These are phyloP conservation scores for Pampusana beccarii DNA, from an alignment of 2,113 vertebrate genomes.

Conservation along the genomic window DNA sequence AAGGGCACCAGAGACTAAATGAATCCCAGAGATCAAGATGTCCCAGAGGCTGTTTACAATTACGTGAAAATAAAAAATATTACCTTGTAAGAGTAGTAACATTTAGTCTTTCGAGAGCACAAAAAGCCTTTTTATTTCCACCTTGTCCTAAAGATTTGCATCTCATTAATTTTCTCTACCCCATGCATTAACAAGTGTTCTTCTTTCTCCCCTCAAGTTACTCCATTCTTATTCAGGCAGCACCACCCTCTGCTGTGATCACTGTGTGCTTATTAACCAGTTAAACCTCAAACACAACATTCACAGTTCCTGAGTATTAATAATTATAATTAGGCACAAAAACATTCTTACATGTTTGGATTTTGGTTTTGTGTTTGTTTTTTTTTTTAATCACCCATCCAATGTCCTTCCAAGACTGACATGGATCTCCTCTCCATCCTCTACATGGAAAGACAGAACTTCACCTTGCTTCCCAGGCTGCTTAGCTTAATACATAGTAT, in stretches of 20 bases:
- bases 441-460: not conserved
- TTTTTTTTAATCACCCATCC: not conserved
- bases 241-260: not conserved
- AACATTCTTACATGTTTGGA: not conserved
- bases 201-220: not conserved
- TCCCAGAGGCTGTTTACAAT: not conserved
- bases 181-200: not conserved
- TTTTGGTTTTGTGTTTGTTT: too few species aligned
- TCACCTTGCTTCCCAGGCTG: not conserved
- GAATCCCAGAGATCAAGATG: not conserved
- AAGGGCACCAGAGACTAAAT: not conserved
- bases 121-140: not conserved
- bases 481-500: not conserved
- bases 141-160: not conserved
- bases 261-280: not conserved
- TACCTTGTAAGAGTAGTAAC: not conserved
- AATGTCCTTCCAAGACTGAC: not conserved
- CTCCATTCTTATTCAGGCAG: not conserved
- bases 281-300: not conserved
- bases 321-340: not conserved
- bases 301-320: not conserved
- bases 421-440: not conserved
- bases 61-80: not conserved
- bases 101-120: not conserved
- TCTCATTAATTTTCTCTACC: not conserved